Percentiles rank a stretch among this genome's conserved stretches.
Conservation (phyloP, 2,888 invertebrate species). For the Diploptera punctata region DNA sequence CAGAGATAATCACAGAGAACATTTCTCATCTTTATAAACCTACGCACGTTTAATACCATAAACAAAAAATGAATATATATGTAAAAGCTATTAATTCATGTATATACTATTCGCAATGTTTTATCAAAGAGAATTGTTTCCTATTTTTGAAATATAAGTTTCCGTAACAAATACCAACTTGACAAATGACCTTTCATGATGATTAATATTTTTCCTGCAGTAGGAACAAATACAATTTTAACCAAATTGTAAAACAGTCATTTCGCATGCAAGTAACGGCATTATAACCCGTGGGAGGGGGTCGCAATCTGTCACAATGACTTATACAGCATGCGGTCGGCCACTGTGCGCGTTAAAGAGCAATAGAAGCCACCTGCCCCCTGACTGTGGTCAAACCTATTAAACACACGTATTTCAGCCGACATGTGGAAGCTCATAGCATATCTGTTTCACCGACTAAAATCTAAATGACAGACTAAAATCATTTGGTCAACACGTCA, state of each 20-base stretch:
- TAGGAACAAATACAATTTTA: neutral
- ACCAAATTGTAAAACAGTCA: neutral
- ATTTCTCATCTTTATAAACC: no score
- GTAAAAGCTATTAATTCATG: no score
- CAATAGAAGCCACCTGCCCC: conserved; percentile 13
- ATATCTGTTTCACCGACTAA: conserved; percentile 14
- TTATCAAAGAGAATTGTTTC: no score
- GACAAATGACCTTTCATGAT: neutral
- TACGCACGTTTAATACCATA: no score
- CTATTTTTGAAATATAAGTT: no score
- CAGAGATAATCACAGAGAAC: no score
- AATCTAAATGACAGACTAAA: no score
- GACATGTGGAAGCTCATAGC: neutral
- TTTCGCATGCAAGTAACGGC: conserved; percentile 1
- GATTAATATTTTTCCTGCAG: neutral
- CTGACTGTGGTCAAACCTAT: neutral
- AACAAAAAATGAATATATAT: no score
- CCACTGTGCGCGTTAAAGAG: conserved; percentile 8
- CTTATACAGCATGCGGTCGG: conserved; percentile 4
- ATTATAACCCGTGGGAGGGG: neutral
- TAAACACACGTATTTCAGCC: conserved; percentile 23
- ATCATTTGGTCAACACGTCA: no score
- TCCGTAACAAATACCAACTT: no score
- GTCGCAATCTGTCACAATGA: conserved; percentile 21
- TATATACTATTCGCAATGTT: no score